Evolutionary conservation across 2,113 vertebrate genomes (phyloP).

Genomic region (Octodon degus): DNA sequence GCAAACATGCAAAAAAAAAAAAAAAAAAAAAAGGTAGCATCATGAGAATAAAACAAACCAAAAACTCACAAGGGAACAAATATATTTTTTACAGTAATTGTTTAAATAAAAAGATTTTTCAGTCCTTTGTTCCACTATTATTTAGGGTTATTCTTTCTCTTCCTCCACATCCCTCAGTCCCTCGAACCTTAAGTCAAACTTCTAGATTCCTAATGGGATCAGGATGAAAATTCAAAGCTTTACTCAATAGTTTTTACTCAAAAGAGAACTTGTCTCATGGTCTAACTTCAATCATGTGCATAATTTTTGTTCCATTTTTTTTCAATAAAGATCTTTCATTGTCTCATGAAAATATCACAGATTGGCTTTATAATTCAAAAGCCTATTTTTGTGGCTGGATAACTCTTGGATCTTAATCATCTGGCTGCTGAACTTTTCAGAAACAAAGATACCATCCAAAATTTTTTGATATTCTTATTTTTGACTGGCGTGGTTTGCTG

Average conservation of each 20-base stretch:
- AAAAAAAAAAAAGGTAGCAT: background rate
- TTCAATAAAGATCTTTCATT: no score
- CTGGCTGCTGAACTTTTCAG: no score
- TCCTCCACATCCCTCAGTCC: no score
- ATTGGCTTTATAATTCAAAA: no score
- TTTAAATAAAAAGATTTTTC: constrained; percentile 27
- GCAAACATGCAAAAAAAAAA: background rate
- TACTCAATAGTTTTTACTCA: background rate
- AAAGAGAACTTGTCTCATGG: constrained; percentile 3
- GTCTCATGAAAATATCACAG: no score
- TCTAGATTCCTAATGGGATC: background rate
- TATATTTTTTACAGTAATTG: background rate
- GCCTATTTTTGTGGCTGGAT: no score
- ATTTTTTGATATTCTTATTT: no score
- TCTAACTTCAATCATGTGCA: background rate
- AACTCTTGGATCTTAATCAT: no score
- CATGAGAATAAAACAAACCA: constrained; percentile 55
- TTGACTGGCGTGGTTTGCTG: no score
- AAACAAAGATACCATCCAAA: no score
- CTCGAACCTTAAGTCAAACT: background rate
- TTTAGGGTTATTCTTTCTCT: constrained; percentile 14
- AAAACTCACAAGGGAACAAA: background rate
- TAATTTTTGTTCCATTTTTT: background rate
- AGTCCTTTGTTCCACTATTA: background rate
- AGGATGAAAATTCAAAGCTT: constrained; percentile 48